Percentiles rank a stretch among this genome's conserved stretches.
Evolutionary conservation across 2,888 invertebrate genomes (phyloP).

Genomic region (Atrina japonica): DNA sequence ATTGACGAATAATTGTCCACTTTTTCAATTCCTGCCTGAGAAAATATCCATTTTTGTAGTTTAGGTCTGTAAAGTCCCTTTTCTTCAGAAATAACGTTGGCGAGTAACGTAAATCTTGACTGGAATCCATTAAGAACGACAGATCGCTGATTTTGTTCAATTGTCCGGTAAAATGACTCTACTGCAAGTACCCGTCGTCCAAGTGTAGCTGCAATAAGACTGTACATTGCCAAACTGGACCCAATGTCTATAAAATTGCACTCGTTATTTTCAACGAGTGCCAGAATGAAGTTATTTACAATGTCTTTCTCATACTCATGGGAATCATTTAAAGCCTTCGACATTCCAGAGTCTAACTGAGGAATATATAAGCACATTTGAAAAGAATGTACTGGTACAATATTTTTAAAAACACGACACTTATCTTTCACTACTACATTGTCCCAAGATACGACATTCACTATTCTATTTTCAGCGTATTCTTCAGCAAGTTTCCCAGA

Average conservation of each 20-base stretch:
- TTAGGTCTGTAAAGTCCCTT: no score
- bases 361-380: conserved; percentile 37
- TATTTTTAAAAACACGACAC: neutral
- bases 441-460: no score
- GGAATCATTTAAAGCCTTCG: conserved; percentile 5
- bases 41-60: no score
- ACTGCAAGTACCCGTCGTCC: conserved; percentile 44
- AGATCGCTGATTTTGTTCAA: no score
- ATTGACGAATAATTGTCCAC: neutral
- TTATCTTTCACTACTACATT: no score
- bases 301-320: conserved; percentile 33
- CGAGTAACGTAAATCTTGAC: no score
- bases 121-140: no score
- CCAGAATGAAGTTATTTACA: conserved; percentile 37
- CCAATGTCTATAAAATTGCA: conserved; percentile 49
- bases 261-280: conserved; percentile 16
- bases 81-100: no score
- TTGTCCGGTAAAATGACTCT: no score
- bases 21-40: no score
- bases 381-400: neutral
- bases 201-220: conserved; percentile 41
- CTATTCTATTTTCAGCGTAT: no score
- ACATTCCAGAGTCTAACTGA: conserved; percentile 30
- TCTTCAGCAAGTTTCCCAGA: no score
- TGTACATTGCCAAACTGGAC: conserved; percentile 49